Evolutionary conservation across 2,113 vertebrate genomes (phyloP).

Genomic region (Elgaria multicarinata): DNA sequence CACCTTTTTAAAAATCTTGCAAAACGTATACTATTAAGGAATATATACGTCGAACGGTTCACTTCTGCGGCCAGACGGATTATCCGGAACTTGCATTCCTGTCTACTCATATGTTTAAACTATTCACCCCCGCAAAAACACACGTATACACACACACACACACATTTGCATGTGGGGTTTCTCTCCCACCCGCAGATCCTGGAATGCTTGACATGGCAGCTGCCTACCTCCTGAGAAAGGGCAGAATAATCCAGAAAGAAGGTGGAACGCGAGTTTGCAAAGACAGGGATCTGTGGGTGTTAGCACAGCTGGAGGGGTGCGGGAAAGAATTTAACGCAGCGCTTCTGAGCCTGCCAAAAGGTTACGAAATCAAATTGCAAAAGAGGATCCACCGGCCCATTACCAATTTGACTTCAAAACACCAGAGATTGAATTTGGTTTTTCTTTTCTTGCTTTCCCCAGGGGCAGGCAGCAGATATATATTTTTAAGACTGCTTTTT

Average conservation of each 20-base stretch:
- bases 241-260: conserved; percentile 3
- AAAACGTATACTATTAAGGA: not conserved
- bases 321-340: not conserved
- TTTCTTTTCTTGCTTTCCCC: not conserved
- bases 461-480: not conserved
- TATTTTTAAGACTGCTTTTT: not conserved
- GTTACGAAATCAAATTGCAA: not conserved
- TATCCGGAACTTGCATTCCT: not conserved
- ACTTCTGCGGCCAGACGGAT: not conserved
- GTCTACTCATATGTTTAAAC: not conserved
- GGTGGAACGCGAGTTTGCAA: not conserved
- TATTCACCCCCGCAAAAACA: not conserved
- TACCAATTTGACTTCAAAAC: not conserved
- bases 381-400: not conserved
- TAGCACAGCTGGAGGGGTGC: not conserved
- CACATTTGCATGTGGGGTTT: no score
- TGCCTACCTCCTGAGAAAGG: conserved; percentile 22
- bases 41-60: not conserved
- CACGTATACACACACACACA: no score
- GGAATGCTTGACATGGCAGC: not conserved
- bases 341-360: not conserved
- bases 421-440: not conserved
- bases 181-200: no score
- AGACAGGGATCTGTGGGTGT: not conserved
- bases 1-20: not conserved